Conservation (phyloP, 2,113 vertebrate genomes). For the Hiodon tergisus region DNA sequence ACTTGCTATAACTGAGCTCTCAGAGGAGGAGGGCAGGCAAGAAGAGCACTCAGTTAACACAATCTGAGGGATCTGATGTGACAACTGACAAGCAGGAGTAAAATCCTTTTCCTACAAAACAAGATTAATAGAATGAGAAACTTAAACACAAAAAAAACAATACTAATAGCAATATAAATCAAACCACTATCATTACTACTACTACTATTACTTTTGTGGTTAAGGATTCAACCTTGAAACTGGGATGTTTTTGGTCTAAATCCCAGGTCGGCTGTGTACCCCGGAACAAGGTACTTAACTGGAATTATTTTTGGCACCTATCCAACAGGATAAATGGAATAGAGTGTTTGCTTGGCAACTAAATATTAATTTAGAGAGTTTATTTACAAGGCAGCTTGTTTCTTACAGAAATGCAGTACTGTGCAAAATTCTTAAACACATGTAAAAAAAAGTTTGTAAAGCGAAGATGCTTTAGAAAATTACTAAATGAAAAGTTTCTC, state of each 20-base stretch:
- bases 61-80: constrained; percentile 68
- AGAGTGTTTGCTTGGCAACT: background rate
- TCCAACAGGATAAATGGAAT: too few species aligned
- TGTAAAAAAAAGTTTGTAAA: too few species aligned
- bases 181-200: background rate
- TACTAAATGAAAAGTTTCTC: too few species aligned
- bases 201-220: background rate
- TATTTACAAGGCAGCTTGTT: background rate
- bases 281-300: too few species aligned
- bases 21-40: constrained; percentile 48
- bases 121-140: background rate
- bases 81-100: constrained; percentile 20
- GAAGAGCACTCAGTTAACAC: constrained; percentile 71
- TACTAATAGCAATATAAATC: background rate
- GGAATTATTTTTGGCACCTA: too few species aligned
- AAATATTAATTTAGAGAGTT: constrained; percentile 5
- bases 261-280: too few species aligned
- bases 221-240: too few species aligned
- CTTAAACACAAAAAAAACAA: background rate
- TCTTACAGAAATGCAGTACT: background rate
- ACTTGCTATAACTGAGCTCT: constrained; percentile 39
- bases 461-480: too few species aligned
- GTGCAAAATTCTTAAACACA: too few species aligned
- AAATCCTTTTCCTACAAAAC: constrained; percentile 48
- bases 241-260: too few species aligned